phyloP scores from a whole-genome alignment of 2,888 invertebrate genomes.

The Ptychoptera contaminata region DNA sequence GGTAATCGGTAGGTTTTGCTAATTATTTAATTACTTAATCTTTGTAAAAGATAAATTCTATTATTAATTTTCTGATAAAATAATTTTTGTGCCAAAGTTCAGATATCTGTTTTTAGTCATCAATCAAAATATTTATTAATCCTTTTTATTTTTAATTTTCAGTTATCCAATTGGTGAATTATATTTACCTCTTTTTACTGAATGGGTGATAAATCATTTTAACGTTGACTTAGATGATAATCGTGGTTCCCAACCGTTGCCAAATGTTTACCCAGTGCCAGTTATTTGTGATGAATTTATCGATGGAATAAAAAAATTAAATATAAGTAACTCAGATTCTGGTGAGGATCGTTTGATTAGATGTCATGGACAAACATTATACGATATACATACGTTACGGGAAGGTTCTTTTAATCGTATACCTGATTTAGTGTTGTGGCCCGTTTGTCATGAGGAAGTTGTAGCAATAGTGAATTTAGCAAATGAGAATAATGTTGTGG shows the following conservation, averaged over 20 bases:
- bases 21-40: not conserved
- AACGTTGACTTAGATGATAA: conserved; percentile 40
- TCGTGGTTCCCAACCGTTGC: conserved; percentile 36
- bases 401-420: conserved; percentile 62
- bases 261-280: conserved; percentile 49
- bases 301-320: conserved; percentile 36
- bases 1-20: conserved; percentile 10
- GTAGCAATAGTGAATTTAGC: conserved; percentile 64
- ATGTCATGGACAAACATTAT: conserved; percentile 84
- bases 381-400: conserved; percentile 70
- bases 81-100: too few relatives aligned
- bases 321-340: conserved; percentile 48
- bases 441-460: conserved; percentile 72
- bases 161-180: conserved; percentile 61
- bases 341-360: conserved; percentile 74
- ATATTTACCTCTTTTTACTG: conserved; percentile 58
- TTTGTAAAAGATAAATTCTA: not conserved
- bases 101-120: too few relatives aligned
- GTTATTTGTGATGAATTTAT: conserved; percentile 43
- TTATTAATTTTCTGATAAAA: too few relatives aligned
- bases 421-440: conserved; percentile 92
- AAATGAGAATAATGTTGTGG: conserved; percentile 52
- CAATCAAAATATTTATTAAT: not conserved
- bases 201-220: conserved; percentile 64
- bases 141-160: conserved; percentile 6